Conservation (phyloP, 23 tunicate species). For the Halocynthia roretzi region DNA sequence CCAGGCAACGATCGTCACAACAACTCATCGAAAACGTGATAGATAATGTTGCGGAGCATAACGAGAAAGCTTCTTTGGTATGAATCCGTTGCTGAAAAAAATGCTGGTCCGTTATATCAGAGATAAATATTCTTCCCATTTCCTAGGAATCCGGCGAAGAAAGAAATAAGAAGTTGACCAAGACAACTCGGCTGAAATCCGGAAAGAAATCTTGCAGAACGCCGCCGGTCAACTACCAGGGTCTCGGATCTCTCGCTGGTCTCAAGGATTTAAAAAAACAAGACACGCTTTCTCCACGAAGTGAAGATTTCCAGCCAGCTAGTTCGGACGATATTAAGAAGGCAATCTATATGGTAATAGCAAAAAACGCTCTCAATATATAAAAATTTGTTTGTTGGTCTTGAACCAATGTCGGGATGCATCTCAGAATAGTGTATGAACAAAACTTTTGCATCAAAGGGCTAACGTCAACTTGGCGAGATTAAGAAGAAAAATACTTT, state of each 20-base stretch:
- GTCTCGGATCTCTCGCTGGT: slow-evolving; percentile 52
- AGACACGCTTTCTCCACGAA: neutral
- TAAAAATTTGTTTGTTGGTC: too few relatives aligned
- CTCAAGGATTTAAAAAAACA: slow-evolving; percentile 32
- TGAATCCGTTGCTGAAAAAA: neutral
- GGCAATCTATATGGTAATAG: slow-evolving; percentile 36
- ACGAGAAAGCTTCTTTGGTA: slow-evolving; percentile 14
- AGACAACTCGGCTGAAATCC: neutral
- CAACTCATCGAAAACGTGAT: slow-evolving; percentile 47
- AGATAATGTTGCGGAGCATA: slow-evolving; percentile 50
- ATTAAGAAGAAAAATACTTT: too few relatives aligned
- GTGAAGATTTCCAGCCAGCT: neutral
- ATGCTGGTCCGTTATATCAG: too few relatives aligned
- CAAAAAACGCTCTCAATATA: neutral
- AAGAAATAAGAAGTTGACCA: neutral
- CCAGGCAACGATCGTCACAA: slow-evolving; percentile 38
- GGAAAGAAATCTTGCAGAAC: slow-evolving; percentile 32
- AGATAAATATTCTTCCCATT: too few relatives aligned
- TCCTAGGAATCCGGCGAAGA: neutral
- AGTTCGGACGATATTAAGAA: slow-evolving; percentile 37
- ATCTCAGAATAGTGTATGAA: too few relatives aligned
- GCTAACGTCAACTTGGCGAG: too few relatives aligned
- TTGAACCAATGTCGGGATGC: too few relatives aligned
- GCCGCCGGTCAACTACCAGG: slow-evolving; percentile 54
- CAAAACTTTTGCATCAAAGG: too few relatives aligned